Evolutionary conservation across 2,113 vertebrate genomes (phyloP).

Genomic region (Gorsachius goisagi): DNA sequence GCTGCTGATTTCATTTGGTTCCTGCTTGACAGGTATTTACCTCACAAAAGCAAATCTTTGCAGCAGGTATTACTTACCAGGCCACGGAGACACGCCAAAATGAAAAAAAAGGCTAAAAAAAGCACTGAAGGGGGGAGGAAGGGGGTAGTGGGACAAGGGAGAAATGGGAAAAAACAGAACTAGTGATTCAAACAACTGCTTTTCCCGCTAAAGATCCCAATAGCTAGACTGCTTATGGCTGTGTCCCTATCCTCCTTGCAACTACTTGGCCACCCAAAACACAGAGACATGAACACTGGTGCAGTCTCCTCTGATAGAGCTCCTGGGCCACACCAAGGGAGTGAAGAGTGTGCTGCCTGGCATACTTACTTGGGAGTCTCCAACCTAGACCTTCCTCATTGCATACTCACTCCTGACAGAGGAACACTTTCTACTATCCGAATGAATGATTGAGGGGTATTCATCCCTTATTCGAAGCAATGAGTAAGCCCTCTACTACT

Average conservation of each 20-base stretch:
- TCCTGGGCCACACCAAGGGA: not conserved
- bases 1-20: not conserved
- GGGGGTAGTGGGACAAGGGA: not conserved
- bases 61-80: not conserved
- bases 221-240: not conserved
- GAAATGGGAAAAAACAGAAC: not conserved
- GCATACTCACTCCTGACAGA: not conserved
- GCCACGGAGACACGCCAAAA: not conserved
- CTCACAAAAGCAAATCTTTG: not conserved
- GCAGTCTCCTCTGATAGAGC: not conserved
- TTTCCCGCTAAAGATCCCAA: not conserved
- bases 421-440: not conserved
- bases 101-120: not conserved
- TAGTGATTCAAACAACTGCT: not conserved
- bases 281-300: not conserved
- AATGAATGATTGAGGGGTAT: not conserved
- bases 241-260: not conserved
- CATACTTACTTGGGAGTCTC: not conserved
- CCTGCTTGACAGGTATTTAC: not conserved
- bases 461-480: not conserved
- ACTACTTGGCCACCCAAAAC: not conserved
- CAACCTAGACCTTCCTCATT: not conserved
- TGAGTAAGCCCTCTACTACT: not conserved
- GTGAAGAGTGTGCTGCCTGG: not conserved
- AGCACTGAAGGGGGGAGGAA: fast-evolving